These are phyloP conservation scores for Oryzias woworae DNA, from an alignment of 2,113 vertebrate genomes.

Conservation along the genomic window DNA sequence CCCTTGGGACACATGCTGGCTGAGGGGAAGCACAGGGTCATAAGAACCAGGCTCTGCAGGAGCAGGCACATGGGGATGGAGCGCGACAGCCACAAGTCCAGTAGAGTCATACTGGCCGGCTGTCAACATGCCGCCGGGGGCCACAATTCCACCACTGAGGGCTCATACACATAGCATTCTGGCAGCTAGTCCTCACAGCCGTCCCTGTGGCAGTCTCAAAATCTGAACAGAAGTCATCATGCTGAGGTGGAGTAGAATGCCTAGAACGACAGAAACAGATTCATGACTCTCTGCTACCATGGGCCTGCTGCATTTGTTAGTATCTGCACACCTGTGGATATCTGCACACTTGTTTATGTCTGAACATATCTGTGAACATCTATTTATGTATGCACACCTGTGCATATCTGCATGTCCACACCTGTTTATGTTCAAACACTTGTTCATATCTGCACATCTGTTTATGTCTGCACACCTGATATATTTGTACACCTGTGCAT, in stretches of 20 bases:
- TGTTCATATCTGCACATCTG: background rate
- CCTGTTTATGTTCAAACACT: background rate
- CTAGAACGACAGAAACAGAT: slow-evolving; percentile 56
- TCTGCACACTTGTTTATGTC: background rate
- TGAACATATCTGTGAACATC: no score
- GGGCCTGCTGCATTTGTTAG: background rate
- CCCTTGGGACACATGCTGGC: slow-evolving; percentile 98
- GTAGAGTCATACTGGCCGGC: slow-evolving; percentile 91
- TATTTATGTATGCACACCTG: no score
- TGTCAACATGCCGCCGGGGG: slow-evolving; percentile 86
- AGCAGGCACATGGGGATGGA: slow-evolving; percentile 99
- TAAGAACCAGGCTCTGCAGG: slow-evolving; percentile 96
- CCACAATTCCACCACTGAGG: slow-evolving; percentile 68
- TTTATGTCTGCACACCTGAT: background rate
- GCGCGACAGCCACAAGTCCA: slow-evolving; percentile 97
- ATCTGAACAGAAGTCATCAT: slow-evolving; percentile 39
- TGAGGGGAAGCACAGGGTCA: slow-evolving; percentile 98
- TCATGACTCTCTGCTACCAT: background rate
- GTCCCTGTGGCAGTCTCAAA: slow-evolving; percentile 14
- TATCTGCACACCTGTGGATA: background rate
- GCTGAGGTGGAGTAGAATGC: slow-evolving; percentile 20
- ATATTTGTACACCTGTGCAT: background rate
- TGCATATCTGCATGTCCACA: no score
- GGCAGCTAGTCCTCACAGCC: slow-evolving; percentile 31
- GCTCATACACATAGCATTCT: slow-evolving; percentile 61